A percentile compares a stretch with the other conserved stretches of the same genome.
Evolutionary conservation across 1,140 invertebrate genomes (phyloP).

Genomic region (Brachionus sp.): DNA sequence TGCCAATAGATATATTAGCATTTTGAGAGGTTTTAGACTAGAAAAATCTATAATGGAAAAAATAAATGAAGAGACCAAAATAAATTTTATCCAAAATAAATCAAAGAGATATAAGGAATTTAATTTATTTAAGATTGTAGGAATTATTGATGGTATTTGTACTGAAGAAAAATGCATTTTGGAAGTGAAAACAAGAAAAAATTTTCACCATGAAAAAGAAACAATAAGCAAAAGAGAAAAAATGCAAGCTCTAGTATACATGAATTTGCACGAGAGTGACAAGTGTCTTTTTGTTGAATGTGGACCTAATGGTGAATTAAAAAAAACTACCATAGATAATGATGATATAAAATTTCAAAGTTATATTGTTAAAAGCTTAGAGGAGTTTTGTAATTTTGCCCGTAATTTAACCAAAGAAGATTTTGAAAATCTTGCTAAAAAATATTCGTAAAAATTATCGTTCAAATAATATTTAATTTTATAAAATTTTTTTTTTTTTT

Average conservation of each 20-base stretch:
- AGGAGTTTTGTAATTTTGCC: slow-evolving; percentile 11
- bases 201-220: background rate
- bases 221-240: background rate
- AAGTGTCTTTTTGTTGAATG: slow-evolving; percentile 20
- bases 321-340: background rate
- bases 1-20: background rate
- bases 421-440: background rate
- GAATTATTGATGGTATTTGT: slow-evolving; percentile 28
- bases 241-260: background rate
- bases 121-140: background rate
- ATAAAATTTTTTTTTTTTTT: background rate
- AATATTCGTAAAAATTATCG: background rate
- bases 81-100: slow-evolving; percentile 8
- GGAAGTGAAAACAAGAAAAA: slow-evolving; percentile 8
- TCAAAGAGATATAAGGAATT: background rate
- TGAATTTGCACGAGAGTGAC: slow-evolving; percentile 2
- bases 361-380: background rate
- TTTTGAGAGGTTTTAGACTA: background rate
- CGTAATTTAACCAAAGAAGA: background rate
- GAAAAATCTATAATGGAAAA: background rate
- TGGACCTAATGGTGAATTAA: background rate
- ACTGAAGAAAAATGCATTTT: background rate
- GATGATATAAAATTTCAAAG: background rate
- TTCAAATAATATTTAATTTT: background rate
- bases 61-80: background rate